Conservation (phyloP, 2,888 invertebrate species). For the Drosophila rellima region DNA sequence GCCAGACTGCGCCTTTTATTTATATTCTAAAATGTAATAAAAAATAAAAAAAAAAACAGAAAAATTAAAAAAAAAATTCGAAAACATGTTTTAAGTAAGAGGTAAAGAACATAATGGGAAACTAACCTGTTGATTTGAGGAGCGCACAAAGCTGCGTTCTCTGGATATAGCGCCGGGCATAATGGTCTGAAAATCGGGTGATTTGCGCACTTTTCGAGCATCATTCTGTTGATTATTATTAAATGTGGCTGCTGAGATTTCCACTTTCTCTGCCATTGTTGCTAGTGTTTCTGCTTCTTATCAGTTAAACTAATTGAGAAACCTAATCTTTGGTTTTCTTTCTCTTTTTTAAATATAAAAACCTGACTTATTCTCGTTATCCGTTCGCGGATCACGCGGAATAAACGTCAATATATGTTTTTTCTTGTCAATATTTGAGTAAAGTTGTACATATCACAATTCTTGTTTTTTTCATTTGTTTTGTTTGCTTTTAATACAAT, state of each 20-base stretch:
- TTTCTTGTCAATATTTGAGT: slow-evolving; percentile 76
- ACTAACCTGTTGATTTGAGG: slow-evolving; percentile 87
- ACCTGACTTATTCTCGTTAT: slow-evolving; percentile 34
- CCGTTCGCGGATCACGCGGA: slow-evolving; percentile 45
- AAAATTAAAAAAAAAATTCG: background rate
- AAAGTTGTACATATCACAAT: slow-evolving; percentile 82
- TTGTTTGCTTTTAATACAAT: slow-evolving; percentile 57
- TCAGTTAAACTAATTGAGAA: slow-evolving; percentile 55
- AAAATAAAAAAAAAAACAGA: background rate
- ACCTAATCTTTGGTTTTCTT: slow-evolving; percentile 72
- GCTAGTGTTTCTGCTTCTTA: slow-evolving; percentile 39
- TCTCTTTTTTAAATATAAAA: slow-evolving; percentile 17
- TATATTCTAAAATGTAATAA: slow-evolving; percentile 86
- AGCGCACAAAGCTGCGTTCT: slow-evolving; percentile 90
- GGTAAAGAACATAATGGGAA: background rate
- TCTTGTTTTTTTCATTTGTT: slow-evolving; percentile 50
- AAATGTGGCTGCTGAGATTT: slow-evolving; percentile 74
- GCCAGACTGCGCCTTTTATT: slow-evolving; percentile 91
- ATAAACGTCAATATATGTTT: slow-evolving; percentile 64
- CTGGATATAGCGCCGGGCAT: slow-evolving; percentile 87
- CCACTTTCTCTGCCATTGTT: slow-evolving; percentile 85
- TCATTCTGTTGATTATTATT: slow-evolving; percentile 76
- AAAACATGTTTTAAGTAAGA: background rate
- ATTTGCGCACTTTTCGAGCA: slow-evolving; percentile 83
- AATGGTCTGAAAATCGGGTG: slow-evolving; percentile 84